Evolutionary conservation across 2,113 vertebrate genomes (phyloP), one percentile per base, ranked within the genome.

Genomic region (Megaleporinus macrocephalus): DNA sequence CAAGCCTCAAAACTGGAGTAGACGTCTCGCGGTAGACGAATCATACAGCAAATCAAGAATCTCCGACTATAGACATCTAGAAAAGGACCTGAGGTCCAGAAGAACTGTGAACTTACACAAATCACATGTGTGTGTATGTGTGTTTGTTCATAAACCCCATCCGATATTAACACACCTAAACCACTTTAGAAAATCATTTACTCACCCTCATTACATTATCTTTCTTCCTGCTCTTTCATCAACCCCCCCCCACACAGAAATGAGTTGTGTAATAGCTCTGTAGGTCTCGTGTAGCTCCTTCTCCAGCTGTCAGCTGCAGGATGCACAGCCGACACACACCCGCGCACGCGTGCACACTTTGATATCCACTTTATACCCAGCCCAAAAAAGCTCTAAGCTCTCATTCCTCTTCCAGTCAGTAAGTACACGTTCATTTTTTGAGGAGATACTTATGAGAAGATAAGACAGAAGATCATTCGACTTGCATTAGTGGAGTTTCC

Each of bases 251-350:
- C 15, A 4, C 63, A 41, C 5, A 81, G n/a, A 22, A 89, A 22
- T 63, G 44, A 65, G 41, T 85, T 62, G 41, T 65, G 41, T 6
- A 80, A 80, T 53, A 80, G 59, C 63, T 66, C 63, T 82, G 4
- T 91, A 98, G 96, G 96, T n/a, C 96, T 99, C 78, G 94, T 98
- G 10, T 80, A 73, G 41, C 33, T 36, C 29, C 55, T 47, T 76
- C 20, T 24, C 57, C 16, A 44, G 53, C 66, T 41, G 55, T 33
- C 66, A 71, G 66, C 30, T 79, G 24, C 66, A 79, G 18, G n/a
- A 59, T 44, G 33, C 49, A 24, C 55, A n/a, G 27, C 29, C 20
- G 44, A 55, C 49, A 27, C 27, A 51, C 16, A 30, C 47, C 16
- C 24, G 49, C 3, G 12, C n/a, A 13, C 61, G 15, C 24, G 15